These are phyloP conservation scores for Podilymbus podiceps DNA, from an alignment of 2,113 vertebrate genomes.

Conservation along the genomic window DNA sequence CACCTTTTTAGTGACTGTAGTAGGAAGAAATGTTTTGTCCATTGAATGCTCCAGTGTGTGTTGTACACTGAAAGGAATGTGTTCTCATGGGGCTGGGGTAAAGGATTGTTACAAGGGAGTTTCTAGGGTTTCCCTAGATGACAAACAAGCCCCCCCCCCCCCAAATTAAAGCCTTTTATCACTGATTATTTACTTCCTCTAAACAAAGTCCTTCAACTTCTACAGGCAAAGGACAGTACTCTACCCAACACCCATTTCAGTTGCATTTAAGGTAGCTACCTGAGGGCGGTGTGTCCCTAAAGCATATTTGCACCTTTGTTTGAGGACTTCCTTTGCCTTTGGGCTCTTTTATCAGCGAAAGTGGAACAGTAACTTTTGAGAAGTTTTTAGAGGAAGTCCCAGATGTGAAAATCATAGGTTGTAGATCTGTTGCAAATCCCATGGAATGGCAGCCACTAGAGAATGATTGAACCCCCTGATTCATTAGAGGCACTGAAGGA, in stretches of 20 bases:
- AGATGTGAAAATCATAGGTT: background rate
- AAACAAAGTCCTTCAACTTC: background rate
- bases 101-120: background rate
- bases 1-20: background rate
- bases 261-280: background rate
- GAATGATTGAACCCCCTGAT: background rate
- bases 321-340: background rate
- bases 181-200: background rate
- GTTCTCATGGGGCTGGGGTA: background rate
- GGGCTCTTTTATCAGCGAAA: background rate
- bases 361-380: background rate
- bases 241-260: fast-evolving
- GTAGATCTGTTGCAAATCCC: background rate
- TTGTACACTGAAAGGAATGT: background rate
- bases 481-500: background rate
- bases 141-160: background rate
- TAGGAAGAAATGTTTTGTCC: background rate
- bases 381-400: background rate
- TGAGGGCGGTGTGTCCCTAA: background rate
- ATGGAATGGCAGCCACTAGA: background rate
- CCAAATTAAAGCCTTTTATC: background rate
- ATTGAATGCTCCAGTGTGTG: background rate
- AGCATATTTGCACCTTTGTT: background rate
- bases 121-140: background rate
- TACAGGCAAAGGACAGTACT: background rate